These are phyloP conservation scores for Rhopalosiphum maidis DNA, from an alignment of 1,140 invertebrate species.

Conservation along the genomic window DNA sequence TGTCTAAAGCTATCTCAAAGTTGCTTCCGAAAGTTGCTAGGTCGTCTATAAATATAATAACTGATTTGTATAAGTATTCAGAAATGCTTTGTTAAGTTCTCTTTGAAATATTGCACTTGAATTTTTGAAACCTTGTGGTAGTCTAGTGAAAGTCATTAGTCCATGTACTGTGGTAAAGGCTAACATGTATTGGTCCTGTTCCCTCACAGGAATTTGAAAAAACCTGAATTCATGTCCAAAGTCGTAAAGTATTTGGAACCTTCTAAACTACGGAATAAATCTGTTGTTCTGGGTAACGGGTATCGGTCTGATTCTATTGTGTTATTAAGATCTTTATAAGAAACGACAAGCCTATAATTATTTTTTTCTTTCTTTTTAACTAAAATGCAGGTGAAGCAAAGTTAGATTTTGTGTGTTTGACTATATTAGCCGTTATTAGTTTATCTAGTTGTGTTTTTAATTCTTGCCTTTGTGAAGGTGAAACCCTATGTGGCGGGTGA, in stretches of 20 bases:
- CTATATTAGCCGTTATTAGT: neutral
- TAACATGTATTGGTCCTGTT: slow-evolving; percentile 58
- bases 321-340: slow-evolving; percentile 59
- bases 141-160: neutral
- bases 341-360: neutral
- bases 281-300: slow-evolving; percentile 63
- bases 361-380: slow-evolving; percentile 4
- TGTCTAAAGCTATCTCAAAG: neutral
- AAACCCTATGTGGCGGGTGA: neutral
- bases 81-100: slow-evolving; percentile 28
- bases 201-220: slow-evolving; percentile 65
- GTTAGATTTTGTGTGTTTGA: neutral
- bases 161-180: slow-evolving; percentile 23
- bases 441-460: slow-evolving; percentile 24
- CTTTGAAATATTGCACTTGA: slow-evolving; percentile 15
- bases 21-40: neutral
- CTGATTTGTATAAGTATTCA: neutral
- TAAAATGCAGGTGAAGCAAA: neutral
- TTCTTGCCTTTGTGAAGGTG: neutral
- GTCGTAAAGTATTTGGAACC: slow-evolving; percentile 63
- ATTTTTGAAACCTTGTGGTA: slow-evolving; percentile 19
- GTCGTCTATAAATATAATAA: slow-evolving; percentile 29
- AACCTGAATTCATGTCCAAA: slow-evolving; percentile 66
- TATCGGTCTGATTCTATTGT: slow-evolving; percentile 28
- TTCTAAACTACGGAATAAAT: slow-evolving; percentile 64